Base-by-base conservation (phyloP, 2,113 vertebrate species). In the Colius striatus region DNA sequence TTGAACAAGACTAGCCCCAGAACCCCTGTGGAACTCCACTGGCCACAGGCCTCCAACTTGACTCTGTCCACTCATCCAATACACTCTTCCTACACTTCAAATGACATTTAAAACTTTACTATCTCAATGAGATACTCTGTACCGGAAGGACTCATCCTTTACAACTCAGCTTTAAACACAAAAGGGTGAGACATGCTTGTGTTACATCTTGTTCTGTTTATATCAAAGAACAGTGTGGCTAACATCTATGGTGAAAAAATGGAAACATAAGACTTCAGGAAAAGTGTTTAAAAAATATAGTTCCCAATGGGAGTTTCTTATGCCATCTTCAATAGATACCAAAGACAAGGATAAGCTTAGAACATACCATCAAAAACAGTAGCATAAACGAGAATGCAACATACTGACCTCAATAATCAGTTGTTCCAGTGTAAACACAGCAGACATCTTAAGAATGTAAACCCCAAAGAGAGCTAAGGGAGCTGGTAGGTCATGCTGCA, bases 331-430 rank as follows among this genome's bases (percentile, higher is more conserved):
- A 90, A 62, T 5, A 54, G 15, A 68, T 47, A 84, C 61, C 22
- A 73, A 87, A 76, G 11, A 54, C n/a, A 67, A 75, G 10, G 3
- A 53, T 32, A 68, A 61, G 16, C 50, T 78, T 74, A 61, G 26
- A 57, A 51, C 3, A 34, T 4, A 43, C 1, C 0, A 0, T 57
- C 22, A 84, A 78, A 79, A 90, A 53, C 65, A 1, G 18, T 9
- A 76, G 67, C 8, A 7, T 25, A 68, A 57, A 26, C 34, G 27
- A 84, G 27, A 68, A 80, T 19, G 11, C 38, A 89, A 68, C 16
- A 55, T 8, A 57, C 6, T 36, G 60, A 76, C 45, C 29, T 47
- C 51, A 77, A 18, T 22, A 55, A 87, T 32, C 25, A 45, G 30
- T 58, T 90, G 43, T 74, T 23, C n/a, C 62, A 62, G 9, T 29